phyloP scores from a whole-genome alignment of 2,888 invertebrate genomes.

The Pecten maximus region DNA sequence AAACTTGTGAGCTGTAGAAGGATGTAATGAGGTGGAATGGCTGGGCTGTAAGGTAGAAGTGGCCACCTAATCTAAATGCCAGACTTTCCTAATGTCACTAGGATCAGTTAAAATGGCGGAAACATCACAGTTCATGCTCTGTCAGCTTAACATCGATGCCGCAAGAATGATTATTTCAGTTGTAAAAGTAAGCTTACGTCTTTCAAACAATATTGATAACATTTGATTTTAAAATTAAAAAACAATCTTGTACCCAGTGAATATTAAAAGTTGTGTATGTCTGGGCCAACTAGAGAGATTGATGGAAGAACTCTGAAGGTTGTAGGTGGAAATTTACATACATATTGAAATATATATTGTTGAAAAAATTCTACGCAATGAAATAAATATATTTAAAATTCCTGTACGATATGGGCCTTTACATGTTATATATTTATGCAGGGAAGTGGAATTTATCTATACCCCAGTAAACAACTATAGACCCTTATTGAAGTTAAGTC shows the following conservation, averaged over 20 bases:
- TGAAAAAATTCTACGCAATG: background rate
- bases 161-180: background rate
- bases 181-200: background rate
- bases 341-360: slow-evolving; percentile 32
- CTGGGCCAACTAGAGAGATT: background rate
- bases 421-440: slow-evolving; percentile 3
- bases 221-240: background rate
- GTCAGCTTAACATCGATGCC: background rate
- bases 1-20: slow-evolving; percentile 30
- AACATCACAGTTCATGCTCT: background rate
- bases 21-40: slow-evolving; percentile 13
- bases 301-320: background rate
- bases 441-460: background rate
- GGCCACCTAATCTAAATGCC: slow-evolving; percentile 24
- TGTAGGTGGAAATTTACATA: slow-evolving; percentile 8
- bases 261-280: background rate
- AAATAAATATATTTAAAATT: slow-evolving; percentile 33
- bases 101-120: slow-evolving; percentile 18
- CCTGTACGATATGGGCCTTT: background rate
- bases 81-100: slow-evolving; percentile 24
- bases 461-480: slow-evolving; percentile 6
- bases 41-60: background rate
- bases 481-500: background rate
- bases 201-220: background rate
- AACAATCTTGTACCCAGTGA: background rate